phyloP scores from a whole-genome alignment of 2,797 vertebrate species.

The Dryobates pubescens region DNA sequence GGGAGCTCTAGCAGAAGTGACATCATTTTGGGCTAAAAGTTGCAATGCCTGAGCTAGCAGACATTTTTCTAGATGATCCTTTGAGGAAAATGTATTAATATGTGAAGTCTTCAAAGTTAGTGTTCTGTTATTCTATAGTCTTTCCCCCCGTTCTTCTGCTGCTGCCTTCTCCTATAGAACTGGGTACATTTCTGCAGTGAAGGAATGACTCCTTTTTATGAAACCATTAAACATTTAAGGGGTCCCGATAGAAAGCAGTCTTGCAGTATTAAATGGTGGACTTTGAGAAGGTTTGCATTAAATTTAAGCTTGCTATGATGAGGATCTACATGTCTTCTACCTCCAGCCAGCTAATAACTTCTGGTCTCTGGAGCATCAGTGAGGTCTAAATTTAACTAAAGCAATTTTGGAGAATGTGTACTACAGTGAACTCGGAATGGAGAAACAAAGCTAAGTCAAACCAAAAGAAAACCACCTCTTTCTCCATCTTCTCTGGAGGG shows the following conservation, averaged over 20 bases:
- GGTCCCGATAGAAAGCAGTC: not conserved
- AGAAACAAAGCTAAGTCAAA: not conserved
- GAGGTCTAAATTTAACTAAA: slow-evolving; percentile 32
- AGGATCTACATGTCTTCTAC: not conserved
- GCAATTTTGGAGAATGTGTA: not conserved
- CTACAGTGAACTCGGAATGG: slow-evolving; percentile 10
- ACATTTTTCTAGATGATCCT: not conserved
- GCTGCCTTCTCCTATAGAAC: not conserved
- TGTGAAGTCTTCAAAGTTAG: not conserved
- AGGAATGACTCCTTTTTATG: not conserved
- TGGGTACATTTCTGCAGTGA: not conserved
- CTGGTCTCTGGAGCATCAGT: not conserved
- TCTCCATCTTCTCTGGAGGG: not conserved
- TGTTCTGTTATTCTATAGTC: not conserved
- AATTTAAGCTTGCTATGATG: not conserved
- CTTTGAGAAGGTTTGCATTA: slow-evolving; percentile 16
- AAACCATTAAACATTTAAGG: not conserved
- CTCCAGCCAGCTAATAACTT: slow-evolving; percentile 17
- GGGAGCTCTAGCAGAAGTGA: not conserved
- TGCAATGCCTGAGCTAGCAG: not conserved
- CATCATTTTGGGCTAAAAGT: not conserved
- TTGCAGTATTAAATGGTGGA: not conserved
- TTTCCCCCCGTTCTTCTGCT: not conserved
- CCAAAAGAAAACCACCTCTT: not conserved
- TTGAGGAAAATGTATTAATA: not conserved